These are phyloP conservation scores for Phaedon cochleariae DNA, from an alignment of 2,888 invertebrate genomes.

Conservation along the genomic window DNA sequence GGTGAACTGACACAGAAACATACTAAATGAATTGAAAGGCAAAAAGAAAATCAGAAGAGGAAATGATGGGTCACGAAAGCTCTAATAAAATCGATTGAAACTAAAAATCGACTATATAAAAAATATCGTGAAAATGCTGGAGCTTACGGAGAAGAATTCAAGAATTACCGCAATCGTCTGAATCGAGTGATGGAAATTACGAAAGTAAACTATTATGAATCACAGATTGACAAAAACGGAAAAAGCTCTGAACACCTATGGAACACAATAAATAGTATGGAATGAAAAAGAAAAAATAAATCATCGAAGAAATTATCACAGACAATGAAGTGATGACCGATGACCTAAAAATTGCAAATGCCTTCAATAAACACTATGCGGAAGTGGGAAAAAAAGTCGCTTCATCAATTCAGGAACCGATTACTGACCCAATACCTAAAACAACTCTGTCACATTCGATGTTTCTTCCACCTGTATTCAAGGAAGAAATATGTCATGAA, in stretches of 20 bases:
- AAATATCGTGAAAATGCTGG: conserved; percentile 7
- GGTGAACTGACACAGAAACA: too few relatives aligned
- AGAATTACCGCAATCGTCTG: conserved; percentile 11
- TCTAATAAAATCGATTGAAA: conserved; percentile 6
- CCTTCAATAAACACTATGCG: too few relatives aligned
- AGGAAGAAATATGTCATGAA: conserved; percentile 13
- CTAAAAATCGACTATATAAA: conserved; percentile 9
- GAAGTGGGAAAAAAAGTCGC: conserved; percentile 8
- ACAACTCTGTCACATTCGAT: conserved; percentile 9
- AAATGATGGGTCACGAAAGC: conserved; percentile 8
- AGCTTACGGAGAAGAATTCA: neutral
- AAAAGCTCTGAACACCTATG: conserved; percentile 14
- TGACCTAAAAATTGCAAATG: too few relatives aligned
- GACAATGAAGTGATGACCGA: conserved; percentile 6
- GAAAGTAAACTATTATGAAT: conserved; percentile 12
- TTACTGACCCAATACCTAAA: neutral
- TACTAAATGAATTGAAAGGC: neutral
- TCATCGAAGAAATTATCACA: conserved; percentile 9
- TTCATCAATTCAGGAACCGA: conserved; percentile 7
- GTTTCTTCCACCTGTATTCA: conserved; percentile 1
- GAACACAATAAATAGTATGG: conserved; percentile 15
- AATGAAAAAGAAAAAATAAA: conserved; percentile 12
- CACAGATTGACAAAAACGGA: conserved; percentile 8
- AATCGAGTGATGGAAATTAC: conserved; percentile 12
- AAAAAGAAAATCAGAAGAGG: conserved; percentile 2